These are phyloP conservation scores for Himantopus leucocephalus DNA, from an alignment of 2,113 vertebrate genomes.

Conservation along the genomic window DNA sequence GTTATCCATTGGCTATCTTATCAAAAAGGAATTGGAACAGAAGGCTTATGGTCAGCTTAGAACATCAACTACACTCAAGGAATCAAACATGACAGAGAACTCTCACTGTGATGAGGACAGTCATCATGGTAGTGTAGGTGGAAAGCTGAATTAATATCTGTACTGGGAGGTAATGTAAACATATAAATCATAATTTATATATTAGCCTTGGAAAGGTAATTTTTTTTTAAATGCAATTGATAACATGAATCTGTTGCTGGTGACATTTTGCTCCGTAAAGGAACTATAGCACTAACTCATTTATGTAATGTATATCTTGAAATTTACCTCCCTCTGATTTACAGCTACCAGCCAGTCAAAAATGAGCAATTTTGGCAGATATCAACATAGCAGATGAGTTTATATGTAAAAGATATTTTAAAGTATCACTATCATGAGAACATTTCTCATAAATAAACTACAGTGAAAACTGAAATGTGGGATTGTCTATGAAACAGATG, in stretches of 20 bases:
- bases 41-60: background rate
- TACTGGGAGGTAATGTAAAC: background rate
- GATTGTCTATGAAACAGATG: constrained; percentile 43
- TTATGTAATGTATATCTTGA: background rate
- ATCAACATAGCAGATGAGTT: background rate
- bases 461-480: constrained; percentile 33
- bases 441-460: constrained; percentile 25
- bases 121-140: background rate
- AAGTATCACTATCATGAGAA: constrained; percentile 4
- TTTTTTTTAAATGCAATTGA: background rate
- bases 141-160: background rate
- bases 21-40: background rate
- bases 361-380: constrained; percentile 54
- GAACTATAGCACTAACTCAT: background rate
- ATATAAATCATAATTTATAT: background rate
- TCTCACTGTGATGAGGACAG: background rate
- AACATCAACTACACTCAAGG: background rate
- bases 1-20: background rate
- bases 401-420: constrained; percentile 14
- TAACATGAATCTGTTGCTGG: background rate
- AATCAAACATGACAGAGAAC: background rate
- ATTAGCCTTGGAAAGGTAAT: background rate
- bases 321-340: background rate
- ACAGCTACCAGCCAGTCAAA: constrained; percentile 11
- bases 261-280: background rate